Evolutionary conservation across 2,888 invertebrate genomes (phyloP), one percentile per base, ranked within the genome.

Genomic region (Pristionchus entomophagus): DNA sequence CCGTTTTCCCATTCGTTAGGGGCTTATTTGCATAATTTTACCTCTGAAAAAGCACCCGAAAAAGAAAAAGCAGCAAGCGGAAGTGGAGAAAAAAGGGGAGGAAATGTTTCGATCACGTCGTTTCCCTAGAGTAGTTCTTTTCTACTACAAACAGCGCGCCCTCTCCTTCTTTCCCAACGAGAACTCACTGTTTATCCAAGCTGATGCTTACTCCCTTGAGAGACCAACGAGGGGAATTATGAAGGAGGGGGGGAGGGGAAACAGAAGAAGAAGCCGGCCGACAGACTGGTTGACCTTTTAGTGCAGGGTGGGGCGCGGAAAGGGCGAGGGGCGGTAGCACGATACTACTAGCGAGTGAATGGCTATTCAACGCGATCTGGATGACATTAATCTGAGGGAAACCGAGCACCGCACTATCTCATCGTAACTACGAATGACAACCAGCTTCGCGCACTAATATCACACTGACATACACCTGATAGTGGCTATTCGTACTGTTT

Each of bases 181-280:
- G 26, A 22, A n/a, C 41, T 12, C 73, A 45, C 41, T 73, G 73
- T 73, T 73, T 73, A 73, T 73, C 73, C 73, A 73, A 73, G 73
- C 73, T 41, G n/a, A n/a, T n/a, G 73, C 73, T 38, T 45, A 38
- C 73, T 73, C 80, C 56, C 80, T 17, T n/a, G 80, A 80, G 80
- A 80, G 80, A 53, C 53, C 35, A 38, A 26, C 51, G 51, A 38
- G 22, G 32, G 51, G 56, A 56, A 32, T 53, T 56, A 80, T 51
- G 38, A 32, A 77, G 41, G 77, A 78, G 45, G 49, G 19, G 49
- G 41, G 29, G 53, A 80, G 53, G 51, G 56, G 32, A n/a, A 29
- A 51, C 45, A 77, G 45, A 41, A 77, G 45, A 41, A 77, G 77
- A 77, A 77, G 77, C 45, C 45, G 17, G 3, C 51, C 29, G 32